Conservation (phyloP, 2,797 vertebrate genomes). For the Diceros bicornis region DNA sequence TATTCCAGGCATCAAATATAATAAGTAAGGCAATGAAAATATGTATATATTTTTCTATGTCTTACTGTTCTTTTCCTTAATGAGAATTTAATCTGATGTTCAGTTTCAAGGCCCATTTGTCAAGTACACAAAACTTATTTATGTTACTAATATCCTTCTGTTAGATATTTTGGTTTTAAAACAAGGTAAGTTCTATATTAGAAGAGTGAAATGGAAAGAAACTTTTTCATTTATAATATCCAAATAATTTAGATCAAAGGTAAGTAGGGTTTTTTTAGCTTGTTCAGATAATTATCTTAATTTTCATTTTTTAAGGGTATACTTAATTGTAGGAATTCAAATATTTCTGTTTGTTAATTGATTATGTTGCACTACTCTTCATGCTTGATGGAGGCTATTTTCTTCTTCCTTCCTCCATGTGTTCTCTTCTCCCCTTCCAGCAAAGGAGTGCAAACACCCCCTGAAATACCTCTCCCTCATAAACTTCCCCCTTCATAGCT, state of each 20-base stretch:
- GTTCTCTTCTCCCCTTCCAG: not conserved
- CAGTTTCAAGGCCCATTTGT: not conserved
- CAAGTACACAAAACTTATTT: constrained; percentile 30
- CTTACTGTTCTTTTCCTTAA: not conserved
- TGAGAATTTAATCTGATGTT: not conserved
- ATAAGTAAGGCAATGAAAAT: not conserved
- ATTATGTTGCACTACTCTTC: not conserved
- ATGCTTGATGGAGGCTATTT: not conserved
- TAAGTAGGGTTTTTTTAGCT: constrained; percentile 17
- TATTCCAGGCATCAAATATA: not conserved
- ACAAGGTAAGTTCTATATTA: constrained; percentile 15
- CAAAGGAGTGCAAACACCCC: not conserved
- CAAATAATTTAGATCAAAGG: constrained; percentile 20
- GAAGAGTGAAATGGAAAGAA: not conserved
- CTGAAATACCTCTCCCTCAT: not conserved
- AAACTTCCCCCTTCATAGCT: not conserved
- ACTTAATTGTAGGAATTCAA: not conserved
- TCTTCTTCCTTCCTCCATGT: not conserved
- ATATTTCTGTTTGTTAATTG: constrained; percentile 21
- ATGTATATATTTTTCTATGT: not conserved
- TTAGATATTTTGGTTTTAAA: constrained; percentile 58
- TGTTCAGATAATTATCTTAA: constrained; percentile 24
- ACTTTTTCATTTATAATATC: not conserved
- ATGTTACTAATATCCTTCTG: not conserved
- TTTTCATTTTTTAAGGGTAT: not conserved